Evolutionary conservation across 2,888 invertebrate species (phyloP).

Genomic region (Lepetodrilus schrolli): DNA sequence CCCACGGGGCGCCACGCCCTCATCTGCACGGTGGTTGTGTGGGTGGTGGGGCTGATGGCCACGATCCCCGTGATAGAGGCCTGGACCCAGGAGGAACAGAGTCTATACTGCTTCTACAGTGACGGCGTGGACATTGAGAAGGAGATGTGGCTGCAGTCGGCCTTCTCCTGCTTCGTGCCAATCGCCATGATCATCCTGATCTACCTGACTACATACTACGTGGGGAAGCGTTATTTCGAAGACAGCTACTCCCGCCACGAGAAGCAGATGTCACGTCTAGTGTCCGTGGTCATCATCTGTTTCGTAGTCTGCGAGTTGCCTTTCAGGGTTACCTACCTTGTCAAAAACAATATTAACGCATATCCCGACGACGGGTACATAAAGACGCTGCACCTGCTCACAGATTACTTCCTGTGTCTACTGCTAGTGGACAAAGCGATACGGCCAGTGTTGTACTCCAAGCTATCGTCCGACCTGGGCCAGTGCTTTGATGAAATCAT

Average conservation of each 20-base stretch:
- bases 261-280: slow-evolving; percentile 59
- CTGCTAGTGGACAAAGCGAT: slow-evolving; percentile 60
- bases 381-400: slow-evolving; percentile 38
- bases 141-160: slow-evolving; percentile 43
- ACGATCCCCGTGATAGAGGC: slow-evolving; percentile 54
- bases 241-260: slow-evolving; percentile 64
- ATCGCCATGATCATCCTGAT: slow-evolving; percentile 52
- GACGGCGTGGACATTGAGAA: slow-evolving; percentile 41
- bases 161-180: slow-evolving; percentile 61
- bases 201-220: slow-evolving; percentile 57
- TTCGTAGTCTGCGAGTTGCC: slow-evolving; percentile 62
- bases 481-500: slow-evolving; percentile 66
- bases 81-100: slow-evolving; percentile 23
- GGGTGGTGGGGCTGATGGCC: slow-evolving; percentile 52
- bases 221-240: slow-evolving; percentile 62
- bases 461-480: slow-evolving; percentile 61
- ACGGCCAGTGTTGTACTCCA: slow-evolving; percentile 65
- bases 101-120: slow-evolving; percentile 33
- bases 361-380: slow-evolving; percentile 1
- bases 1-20: slow-evolving; percentile 53
- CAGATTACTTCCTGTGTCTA: slow-evolving; percentile 50
- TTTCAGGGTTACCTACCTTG: slow-evolving; percentile 50
- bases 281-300: slow-evolving; percentile 53
- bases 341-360: slow-evolving; percentile 44
- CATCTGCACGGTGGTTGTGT: slow-evolving; percentile 49